Base-by-base conservation (phyloP, 2,888 invertebrate genomes). In the Uropetala carovei region DNA sequence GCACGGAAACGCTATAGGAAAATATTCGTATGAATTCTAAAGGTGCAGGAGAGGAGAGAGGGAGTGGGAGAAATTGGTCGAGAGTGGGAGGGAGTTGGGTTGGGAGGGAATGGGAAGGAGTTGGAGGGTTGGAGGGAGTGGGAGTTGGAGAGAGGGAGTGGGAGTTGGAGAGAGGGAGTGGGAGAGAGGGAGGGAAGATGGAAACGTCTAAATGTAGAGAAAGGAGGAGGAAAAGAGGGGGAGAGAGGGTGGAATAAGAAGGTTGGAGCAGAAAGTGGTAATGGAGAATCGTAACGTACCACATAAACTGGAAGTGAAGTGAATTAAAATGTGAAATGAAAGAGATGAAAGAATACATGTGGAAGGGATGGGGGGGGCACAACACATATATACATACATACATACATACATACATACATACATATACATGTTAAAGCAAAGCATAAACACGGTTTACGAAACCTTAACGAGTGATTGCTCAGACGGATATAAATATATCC, bases 11-110 rank as follows among this genome's bases (percentile, higher is more conserved):
- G 82, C 14, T 82, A 30, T 14, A 30, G 82, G 43, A 82, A 82
- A 82, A 82, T 30, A 82, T 30, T 82, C 82, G 43, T 30, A 82
- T 82, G 82, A 82, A 82, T 82, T 16, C 82, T 16, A 82, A 82
- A 82, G 30, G 82, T 82, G 43, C 16, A 30, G 82, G 22, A 7
- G 9, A 27, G 27, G n/a, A 27, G 27, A 9, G 75, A 9, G 3
- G 75, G n/a, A 27, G n/a, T 11, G n/a, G 75, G 75, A 11, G 10
- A 9, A 9, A 11, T 11, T n/a, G 8, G 13, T 22, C 4, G 22
- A 82, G 18, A 10, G 27, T 4, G 14, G 7, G 82, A 43, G 27
- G 16, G 13, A 30, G 81, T 27, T 5, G 0, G 5, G 18, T 18
- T 13, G 30, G 1, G 16, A 16, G 30, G 4, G 82, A 14, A n/a